A percentile compares a stretch with the other conserved stretches of the same genome.
Conservation (phyloP, 2,113 vertebrate genomes). For the Osmerus eperlanus region DNA sequence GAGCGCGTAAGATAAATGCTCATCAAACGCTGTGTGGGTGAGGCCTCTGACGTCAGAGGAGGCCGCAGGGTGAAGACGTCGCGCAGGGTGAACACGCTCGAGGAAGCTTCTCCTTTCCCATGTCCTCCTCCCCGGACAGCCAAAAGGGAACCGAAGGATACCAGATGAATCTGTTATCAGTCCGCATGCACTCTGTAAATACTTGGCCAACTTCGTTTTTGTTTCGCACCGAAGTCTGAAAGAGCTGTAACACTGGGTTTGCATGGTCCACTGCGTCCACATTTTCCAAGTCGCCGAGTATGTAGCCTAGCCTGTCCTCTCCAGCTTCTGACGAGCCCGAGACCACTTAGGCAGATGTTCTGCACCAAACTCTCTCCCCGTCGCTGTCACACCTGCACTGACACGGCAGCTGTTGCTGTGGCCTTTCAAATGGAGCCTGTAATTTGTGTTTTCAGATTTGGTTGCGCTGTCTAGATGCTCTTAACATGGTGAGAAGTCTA, state of each 20-base stretch:
- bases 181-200: neutral
- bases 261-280: constrained; percentile 24
- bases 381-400: constrained; percentile 33
- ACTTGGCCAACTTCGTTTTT: neutral
- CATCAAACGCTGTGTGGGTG: too few species aligned
- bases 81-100: neutral
- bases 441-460: constrained; percentile 8
- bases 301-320: constrained; percentile 7
- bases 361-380: constrained; percentile 23
- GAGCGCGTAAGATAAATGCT: neutral
- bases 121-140: constrained; percentile 6
- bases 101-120: constrained; percentile 6
- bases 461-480: neutral
- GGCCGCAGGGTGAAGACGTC: neutral
- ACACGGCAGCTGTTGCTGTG: constrained; percentile 40
- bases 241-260: neutral
- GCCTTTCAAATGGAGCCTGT: constrained; percentile 29
- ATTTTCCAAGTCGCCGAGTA: constrained; percentile 38
- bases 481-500: constrained; percentile 4
- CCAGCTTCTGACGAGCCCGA: neutral
- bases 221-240: neutral
- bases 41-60: neutral
- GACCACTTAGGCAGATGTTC: constrained; percentile 51
- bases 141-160: neutral
- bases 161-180: neutral